These are phyloP conservation scores for Caenorhabditis uteleia DNA, from an alignment of 2,888 invertebrate genomes.

Conservation along the genomic window DNA sequence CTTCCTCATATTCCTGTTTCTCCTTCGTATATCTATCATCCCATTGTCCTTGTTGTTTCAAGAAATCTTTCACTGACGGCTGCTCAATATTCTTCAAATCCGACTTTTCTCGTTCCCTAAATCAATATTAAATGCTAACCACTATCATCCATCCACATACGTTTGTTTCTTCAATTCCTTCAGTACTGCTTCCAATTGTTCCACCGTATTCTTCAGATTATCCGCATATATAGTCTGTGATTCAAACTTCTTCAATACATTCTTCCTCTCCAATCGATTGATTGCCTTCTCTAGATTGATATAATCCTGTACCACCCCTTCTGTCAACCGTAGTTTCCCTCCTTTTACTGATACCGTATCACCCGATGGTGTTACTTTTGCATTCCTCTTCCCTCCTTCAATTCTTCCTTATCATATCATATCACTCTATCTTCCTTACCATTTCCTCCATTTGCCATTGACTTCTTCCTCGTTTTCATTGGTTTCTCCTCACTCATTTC, in stretches of 20 bases:
- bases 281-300: constrained; percentile 71
- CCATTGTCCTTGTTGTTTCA: constrained; percentile 69
- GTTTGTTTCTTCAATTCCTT: constrained; percentile 70
- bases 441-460: no score
- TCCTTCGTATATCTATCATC: constrained; percentile 70
- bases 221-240: constrained; percentile 69
- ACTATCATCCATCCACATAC: constrained; percentile 37
- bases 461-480: neutral
- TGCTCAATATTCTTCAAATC: constrained; percentile 71
- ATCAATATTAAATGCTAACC: no score
- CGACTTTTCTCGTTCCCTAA: constrained; percentile 71
- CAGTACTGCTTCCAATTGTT: constrained; percentile 69
- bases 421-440: no score
- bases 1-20: constrained; percentile 72
- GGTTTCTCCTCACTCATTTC: constrained; percentile 9
- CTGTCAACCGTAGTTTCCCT: constrained; percentile 62
- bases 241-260: constrained; percentile 70
- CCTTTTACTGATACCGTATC: constrained; percentile 9
- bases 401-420: neutral
- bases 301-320: constrained; percentile 68
- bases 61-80: constrained; percentile 70
- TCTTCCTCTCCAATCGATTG: constrained; percentile 68
- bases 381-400: constrained; percentile 21
- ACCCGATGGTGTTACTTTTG: constrained; percentile 30
- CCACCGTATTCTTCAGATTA: constrained; percentile 67